These are phyloP conservation scores for Gnatocerus cornutus DNA, from an alignment of 2,888 invertebrate genomes.

Conservation along the genomic window DNA sequence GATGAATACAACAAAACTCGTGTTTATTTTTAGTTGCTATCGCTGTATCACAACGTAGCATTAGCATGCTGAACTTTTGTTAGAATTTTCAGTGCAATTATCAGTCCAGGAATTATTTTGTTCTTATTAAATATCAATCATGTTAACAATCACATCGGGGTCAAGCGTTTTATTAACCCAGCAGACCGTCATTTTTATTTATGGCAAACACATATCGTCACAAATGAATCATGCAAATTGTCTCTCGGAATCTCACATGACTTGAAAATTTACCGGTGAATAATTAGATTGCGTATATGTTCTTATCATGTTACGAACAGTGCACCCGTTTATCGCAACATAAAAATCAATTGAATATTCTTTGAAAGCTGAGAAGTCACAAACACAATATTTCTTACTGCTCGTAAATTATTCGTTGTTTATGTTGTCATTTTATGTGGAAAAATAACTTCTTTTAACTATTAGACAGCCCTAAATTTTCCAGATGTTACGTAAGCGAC, in stretches of 20 bases:
- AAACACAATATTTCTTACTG: not conserved
- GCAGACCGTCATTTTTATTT: slow-evolving; percentile 31
- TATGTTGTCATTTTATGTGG: slow-evolving; percentile 20
- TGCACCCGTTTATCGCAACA: not conserved
- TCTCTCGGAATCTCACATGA: not conserved
- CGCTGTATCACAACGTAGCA: not conserved
- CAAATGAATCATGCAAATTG: slow-evolving; percentile 10
- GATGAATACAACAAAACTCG: slow-evolving; percentile 36
- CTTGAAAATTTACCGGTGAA: not conserved
- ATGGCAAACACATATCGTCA: slow-evolving; percentile 18
- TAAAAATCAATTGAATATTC: slow-evolving; percentile 4
- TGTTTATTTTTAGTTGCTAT: slow-evolving; percentile 37
- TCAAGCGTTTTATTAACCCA: slow-evolving; percentile 1
- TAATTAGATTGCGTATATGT: slow-evolving; percentile 3
- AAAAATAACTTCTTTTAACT: slow-evolving; percentile 20
- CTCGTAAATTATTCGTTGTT: slow-evolving; percentile 26
- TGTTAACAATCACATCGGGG: not conserved
- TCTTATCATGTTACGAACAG: not conserved
- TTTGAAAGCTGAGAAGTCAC: slow-evolving; percentile 4
- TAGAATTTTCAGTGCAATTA: not conserved
- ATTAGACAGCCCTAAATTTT: slow-evolving; percentile 29
- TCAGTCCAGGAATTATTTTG: too few species aligned
- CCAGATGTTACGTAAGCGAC: slow-evolving; percentile 42
- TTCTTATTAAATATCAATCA: too few species aligned
- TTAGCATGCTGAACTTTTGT: slow-evolving; percentile 16